Conservation (phyloP, 2,797 vertebrate species). For the Spinus olivaceus region DNA sequence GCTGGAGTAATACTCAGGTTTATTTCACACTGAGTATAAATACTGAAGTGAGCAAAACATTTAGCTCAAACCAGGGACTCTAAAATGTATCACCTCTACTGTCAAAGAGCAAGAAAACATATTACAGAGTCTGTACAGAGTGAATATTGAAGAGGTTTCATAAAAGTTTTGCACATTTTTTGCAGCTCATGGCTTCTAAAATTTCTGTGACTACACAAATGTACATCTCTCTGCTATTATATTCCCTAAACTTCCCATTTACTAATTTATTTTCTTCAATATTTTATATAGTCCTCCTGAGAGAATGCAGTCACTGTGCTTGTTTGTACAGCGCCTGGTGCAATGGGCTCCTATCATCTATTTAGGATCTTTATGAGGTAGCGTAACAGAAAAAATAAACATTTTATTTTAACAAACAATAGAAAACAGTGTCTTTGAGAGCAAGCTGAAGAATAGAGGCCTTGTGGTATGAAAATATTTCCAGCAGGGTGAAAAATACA, state of each 20-base stretch:
- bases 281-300: background rate
- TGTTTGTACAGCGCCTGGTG: background rate
- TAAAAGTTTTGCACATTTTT: background rate
- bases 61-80: background rate
- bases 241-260: background rate
- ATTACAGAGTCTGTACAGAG: background rate
- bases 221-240: background rate
- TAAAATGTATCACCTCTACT: background rate
- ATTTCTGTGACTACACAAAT: background rate
- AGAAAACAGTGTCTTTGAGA: background rate
- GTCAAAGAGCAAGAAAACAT: background rate
- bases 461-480: constrained; percentile 3
- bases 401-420: constrained; percentile 18
- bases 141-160: background rate
- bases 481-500: background rate
- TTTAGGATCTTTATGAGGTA: background rate
- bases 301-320: background rate
- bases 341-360: background rate
- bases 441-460: background rate
- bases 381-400: constrained; percentile 12
- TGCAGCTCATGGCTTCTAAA: background rate
- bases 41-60: background rate
- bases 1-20: background rate
- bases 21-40: background rate
- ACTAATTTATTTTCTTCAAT: background rate